Percentiles rank a stretch among this genome's conserved stretches.
phyloP scores from a whole-genome alignment of 1,140 invertebrate species.

The Drosophila melanogaster region Release_6_plus_ISO1_MT NT_033777.3:22339001-22339500 shows the following conservation, averaged over 20 bases:
- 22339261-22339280: constrained; percentile 35
- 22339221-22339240: background rate
- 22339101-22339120: constrained; percentile 67
- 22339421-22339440: background rate
- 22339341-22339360: constrained; percentile 71
- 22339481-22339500: constrained; percentile 75
- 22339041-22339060: constrained; percentile 3
- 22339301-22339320: constrained; percentile 40
- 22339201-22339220: constrained; percentile 1
- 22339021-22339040: no score
- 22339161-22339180: constrained; percentile 51
- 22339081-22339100: constrained; percentile 27
- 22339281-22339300: constrained; percentile 23
- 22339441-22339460: constrained; percentile 22
- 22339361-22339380: constrained; percentile 80
- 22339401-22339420: background rate
- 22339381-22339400: constrained; percentile 61
- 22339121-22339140: constrained; percentile 84
- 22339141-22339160: constrained; percentile 55
- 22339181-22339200: constrained; percentile 24
- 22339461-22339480: constrained; percentile 64
- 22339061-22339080: constrained; percentile 33
- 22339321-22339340: constrained; percentile 78
- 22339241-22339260: background rate
- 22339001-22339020: no score